Percentiles rank a stretch among this genome's conserved stretches.
phyloP scores from a whole-genome alignment of 2,888 invertebrate species.

The Caenorhabditis sp. region DNA sequence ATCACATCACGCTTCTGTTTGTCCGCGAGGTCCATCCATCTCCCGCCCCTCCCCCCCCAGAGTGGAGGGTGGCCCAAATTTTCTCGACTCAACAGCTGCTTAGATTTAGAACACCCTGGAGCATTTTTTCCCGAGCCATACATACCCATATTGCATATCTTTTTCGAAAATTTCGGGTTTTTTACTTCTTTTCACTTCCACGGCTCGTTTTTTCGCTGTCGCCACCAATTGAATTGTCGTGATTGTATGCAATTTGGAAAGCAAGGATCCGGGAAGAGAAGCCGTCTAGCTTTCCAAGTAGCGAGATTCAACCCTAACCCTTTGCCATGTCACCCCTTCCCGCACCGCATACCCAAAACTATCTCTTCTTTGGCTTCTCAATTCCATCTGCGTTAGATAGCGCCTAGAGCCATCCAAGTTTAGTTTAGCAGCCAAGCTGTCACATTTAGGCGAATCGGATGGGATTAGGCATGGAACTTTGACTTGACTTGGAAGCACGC shows the following conservation, averaged over 20 bases:
- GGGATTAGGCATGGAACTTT: neutral
- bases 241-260: slow-evolving; percentile 53
- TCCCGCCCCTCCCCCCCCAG: neutral
- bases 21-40: slow-evolving; percentile 3
- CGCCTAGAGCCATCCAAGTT: no score
- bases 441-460: neutral
- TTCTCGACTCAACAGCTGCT: neutral
- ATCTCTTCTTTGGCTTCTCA: slow-evolving; percentile 22
- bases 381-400: neutral
- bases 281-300: neutral
- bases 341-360: slow-evolving; percentile 37
- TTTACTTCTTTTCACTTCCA: no score
- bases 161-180: no score
- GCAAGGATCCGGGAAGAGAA: no score
- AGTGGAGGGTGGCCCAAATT: no score
- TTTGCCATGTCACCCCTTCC: no score
- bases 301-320: slow-evolving; percentile 17
- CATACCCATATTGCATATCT: no score
- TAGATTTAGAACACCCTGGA: slow-evolving; percentile 4
- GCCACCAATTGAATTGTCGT: slow-evolving; percentile 58
- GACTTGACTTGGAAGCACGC: slow-evolving; percentile 4
- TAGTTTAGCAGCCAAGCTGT: neutral
- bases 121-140: no score
- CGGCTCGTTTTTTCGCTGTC: neutral
- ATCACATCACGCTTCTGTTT: no score